Evolutionary conservation across 2,888 invertebrate species (phyloP).

Genomic region (Aleiodes leptofemur): DNA sequence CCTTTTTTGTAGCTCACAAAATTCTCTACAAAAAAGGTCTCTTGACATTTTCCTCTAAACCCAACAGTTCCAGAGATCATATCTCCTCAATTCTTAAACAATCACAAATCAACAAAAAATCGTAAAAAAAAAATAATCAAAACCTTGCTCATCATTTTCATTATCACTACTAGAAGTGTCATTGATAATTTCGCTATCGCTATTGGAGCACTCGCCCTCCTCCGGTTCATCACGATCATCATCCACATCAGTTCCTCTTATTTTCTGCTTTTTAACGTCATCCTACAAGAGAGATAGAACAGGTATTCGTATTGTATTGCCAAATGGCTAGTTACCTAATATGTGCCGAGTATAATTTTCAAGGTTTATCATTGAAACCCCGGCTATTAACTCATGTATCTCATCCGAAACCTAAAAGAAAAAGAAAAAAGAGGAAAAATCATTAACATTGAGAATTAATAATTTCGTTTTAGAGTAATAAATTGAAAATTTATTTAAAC

Average conservation of each 20-base stretch:
- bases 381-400: conserved; percentile 71
- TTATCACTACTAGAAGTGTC: conserved; percentile 60
- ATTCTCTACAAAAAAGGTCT: too few species aligned
- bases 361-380: conserved; percentile 69
- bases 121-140: conserved; percentile 51
- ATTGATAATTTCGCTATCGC: conserved; percentile 69
- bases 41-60: too few species aligned
- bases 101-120: conserved; percentile 38
- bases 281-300: conserved; percentile 68
- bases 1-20: too few species aligned
- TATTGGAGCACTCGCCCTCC: conserved; percentile 83
- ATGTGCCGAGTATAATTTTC: conserved; percentile 65
- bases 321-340: conserved; percentile 37
- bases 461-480: background rate
- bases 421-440: conserved; percentile 34
- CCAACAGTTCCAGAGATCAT: too few species aligned
- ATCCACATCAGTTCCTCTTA: conserved; percentile 57
- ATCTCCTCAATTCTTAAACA: background rate
- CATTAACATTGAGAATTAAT: background rate
- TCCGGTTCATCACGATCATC: conserved; percentile 74
- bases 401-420: conserved; percentile 67
- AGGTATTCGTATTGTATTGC: conserved; percentile 50
- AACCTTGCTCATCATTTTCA: conserved; percentile 69
- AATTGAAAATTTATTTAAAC: conserved; percentile 43
- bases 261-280: conserved; percentile 66